Evolutionary conservation across 2,797 vertebrate genomes (phyloP), one percentile per base, ranked within the genome.

Genomic region (Esox lucius): DNA sequence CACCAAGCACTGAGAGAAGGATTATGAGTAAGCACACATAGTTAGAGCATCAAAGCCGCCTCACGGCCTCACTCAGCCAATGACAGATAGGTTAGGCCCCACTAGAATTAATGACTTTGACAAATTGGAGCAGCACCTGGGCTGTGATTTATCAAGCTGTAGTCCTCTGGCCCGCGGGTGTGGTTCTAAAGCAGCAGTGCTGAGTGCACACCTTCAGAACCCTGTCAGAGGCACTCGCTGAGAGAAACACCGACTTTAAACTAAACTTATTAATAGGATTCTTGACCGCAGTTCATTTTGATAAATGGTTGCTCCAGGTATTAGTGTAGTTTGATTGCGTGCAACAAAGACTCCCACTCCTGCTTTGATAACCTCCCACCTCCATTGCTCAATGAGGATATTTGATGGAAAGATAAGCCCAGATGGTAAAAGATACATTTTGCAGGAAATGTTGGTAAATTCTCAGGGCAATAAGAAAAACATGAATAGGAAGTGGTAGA

Each of bases 41-140:
- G 68, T 81, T 80, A 90, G 86, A 85, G 89, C 88, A 83, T 92
- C 85, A 89, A 90, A 87, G 73, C 84, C 82, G 83, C 85, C 90
- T 89, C 79, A 85, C 81, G 83, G 87, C 87, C 87, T 85, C 78
- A 75, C 80, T 72, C 51, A 82, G 75, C 89, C 89, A 91, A 84
- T 91, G 88, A 91, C 92, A 91, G 88, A 89, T 71, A 92, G 89
- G 88, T 87, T 88, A 94, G 92, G 94, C 92, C 91, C 91, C 89
- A 88, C 86, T 85, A 90, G 94, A 95, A 94, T 93, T 94, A 95
- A 96, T 92, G 94, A 94, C 92, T 94, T 95, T 94, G 95, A 95
- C 95, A 95, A 93, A 93, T 94, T 90, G 86, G 90, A 89, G 88
- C 87, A 91, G 93, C 95, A 97, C 95, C 95, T 97, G 96, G 94